Percentiles rank a stretch among this genome's conserved stretches.
Evolutionary conservation across 1,140 invertebrate species (phyloP).

Genomic region (Sinella curviseta): DNA sequence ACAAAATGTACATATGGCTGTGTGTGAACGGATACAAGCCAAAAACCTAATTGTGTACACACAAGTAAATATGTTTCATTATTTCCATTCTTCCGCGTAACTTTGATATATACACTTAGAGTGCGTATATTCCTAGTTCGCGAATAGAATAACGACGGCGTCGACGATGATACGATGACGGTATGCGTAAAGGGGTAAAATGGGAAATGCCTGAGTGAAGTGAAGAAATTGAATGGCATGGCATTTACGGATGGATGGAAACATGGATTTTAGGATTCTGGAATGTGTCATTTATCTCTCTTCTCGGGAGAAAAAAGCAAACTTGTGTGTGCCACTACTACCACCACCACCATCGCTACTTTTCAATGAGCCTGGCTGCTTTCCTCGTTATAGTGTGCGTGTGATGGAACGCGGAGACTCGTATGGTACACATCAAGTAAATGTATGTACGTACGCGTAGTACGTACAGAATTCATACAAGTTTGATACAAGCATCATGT

Average conservation of each 20-base stretch:
- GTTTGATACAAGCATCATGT: too few relatives aligned
- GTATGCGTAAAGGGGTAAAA: not conserved
- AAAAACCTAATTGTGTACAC: not conserved
- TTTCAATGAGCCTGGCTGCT: conserved; percentile 11
- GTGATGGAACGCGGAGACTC: not conserved
- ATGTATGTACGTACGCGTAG: too few relatives aligned
- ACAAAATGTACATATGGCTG: not conserved
- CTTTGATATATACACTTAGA: too few relatives aligned
- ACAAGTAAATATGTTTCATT: not conserved
- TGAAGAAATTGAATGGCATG: conserved; percentile 40
- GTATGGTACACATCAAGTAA: too few relatives aligned
- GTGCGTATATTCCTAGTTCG: too few relatives aligned
- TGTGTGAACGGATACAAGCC: not conserved
- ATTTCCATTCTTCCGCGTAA: not conserved
- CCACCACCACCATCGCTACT: too few relatives aligned
- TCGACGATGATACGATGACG: too few relatives aligned
- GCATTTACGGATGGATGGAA: conserved; percentile 41
- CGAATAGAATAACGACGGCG: too few relatives aligned
- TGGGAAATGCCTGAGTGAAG: conserved; percentile 25
- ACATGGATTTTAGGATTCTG: conserved; percentile 41
- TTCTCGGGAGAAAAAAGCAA: not conserved
- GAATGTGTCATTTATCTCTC: conserved; percentile 47
- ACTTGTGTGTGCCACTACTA: not conserved
- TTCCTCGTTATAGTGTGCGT: conserved; percentile 1
- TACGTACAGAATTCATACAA: too few relatives aligned